Percentiles rank a stretch among this genome's conserved stretches.
These are phyloP conservation scores for Tipula lateralis DNA, from an alignment of 2,888 invertebrate species.

Conservation along the genomic window DNA sequence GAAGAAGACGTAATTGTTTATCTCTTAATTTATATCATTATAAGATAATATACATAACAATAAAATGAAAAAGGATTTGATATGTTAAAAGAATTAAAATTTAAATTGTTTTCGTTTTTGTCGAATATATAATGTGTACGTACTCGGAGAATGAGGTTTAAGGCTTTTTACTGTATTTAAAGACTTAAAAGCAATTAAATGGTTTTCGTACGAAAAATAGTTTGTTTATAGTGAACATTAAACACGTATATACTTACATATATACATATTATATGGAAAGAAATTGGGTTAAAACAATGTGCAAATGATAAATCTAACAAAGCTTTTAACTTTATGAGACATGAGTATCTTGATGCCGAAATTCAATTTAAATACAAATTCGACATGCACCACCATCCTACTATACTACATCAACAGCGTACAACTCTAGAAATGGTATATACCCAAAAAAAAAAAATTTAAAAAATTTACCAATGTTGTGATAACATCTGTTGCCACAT, in stretches of 20 bases:
- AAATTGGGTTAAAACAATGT: background rate
- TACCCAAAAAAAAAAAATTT: background rate
- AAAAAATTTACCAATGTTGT: background rate
- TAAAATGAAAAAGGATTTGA: background rate
- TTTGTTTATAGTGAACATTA: background rate
- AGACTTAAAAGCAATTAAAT: background rate
- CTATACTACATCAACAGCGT: background rate
- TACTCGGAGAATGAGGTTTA: background rate
- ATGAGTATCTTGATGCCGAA: too few species aligned
- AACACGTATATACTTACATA: too few species aligned
- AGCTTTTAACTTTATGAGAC: background rate
- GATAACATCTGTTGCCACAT: background rate
- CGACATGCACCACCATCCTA: background rate
- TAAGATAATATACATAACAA: conserved; percentile 8
- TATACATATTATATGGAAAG: background rate
- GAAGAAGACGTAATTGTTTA: background rate
- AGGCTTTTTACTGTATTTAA: background rate
- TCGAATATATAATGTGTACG: background rate
- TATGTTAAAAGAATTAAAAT: background rate
- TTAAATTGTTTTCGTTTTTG: background rate
- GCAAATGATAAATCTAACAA: background rate
- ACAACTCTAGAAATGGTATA: background rate
- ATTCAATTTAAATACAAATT: background rate
- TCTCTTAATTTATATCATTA: conserved; percentile 16
- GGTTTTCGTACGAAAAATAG: background rate